Evolutionary conservation across 2,797 vertebrate species (phyloP).

Genomic region (Chromobotia macracanthus): DNA sequence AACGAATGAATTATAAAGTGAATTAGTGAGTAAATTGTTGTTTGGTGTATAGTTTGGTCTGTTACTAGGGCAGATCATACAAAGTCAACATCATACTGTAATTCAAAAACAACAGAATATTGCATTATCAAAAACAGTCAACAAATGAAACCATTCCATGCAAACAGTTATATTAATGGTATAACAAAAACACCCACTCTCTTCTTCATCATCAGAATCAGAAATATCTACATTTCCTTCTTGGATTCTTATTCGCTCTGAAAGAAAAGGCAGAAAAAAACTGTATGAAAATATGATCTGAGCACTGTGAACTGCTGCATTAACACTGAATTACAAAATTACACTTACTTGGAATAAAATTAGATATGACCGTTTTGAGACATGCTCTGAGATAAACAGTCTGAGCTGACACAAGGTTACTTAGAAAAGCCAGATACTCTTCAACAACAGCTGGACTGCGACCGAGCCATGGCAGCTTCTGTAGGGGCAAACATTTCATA

Average conservation of each 20-base stretch:
- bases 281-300: neutral
- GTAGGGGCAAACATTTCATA: neutral
- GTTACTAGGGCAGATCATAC: neutral
- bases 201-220: slow-evolving; percentile 94
- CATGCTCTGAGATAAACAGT: slow-evolving; percentile 90
- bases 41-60: neutral
- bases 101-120: no score
- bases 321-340: neutral
- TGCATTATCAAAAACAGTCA: no score
- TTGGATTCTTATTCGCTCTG: slow-evolving; percentile 84
- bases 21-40: neutral
- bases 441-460: slow-evolving; percentile 88
- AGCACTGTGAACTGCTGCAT: neutral
- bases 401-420: slow-evolving; percentile 95
- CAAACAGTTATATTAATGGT: neutral
- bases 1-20: neutral
- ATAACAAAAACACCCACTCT: slow-evolving; percentile 79
- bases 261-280: slow-evolving; percentile 38
- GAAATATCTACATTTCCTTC: slow-evolving; percentile 90
- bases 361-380: slow-evolving; percentile 86
- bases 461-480: slow-evolving; percentile 88
- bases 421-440: slow-evolving; percentile 91
- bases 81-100: neutral
- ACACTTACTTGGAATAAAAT: slow-evolving; percentile 84
- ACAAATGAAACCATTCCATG: no score